Percentiles rank a stretch among this genome's conserved stretches.
Conservation (phyloP, 1,140 invertebrate species). For the Cydia strobilella region DNA sequence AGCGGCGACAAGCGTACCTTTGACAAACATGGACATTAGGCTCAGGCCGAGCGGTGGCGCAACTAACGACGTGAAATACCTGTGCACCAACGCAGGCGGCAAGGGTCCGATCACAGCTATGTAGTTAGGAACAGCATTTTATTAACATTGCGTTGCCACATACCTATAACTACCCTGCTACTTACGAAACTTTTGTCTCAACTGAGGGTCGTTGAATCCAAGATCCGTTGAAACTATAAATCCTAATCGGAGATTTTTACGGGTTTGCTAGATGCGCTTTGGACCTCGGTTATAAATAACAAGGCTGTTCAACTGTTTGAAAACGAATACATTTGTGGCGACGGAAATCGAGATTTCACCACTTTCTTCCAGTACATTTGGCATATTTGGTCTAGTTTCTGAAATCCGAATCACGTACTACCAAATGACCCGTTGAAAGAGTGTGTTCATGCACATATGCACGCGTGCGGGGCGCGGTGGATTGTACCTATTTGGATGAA, state of each 20-base stretch:
- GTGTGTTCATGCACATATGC: slow-evolving; percentile 35
- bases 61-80: slow-evolving; percentile 33
- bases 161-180: slow-evolving; percentile 26
- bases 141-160: slow-evolving; percentile 39
- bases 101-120: slow-evolving; percentile 16
- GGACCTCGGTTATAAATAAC: background rate
- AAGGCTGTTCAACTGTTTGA: background rate
- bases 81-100: slow-evolving; percentile 3
- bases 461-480: slow-evolving; percentile 42
- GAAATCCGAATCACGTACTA: slow-evolving; percentile 54
- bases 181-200: background rate
- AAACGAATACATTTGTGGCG: background rate
- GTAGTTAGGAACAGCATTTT: slow-evolving; percentile 15
- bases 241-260: too few species aligned
- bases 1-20: slow-evolving; percentile 33
- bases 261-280: background rate
- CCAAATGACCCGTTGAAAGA: slow-evolving; percentile 46
- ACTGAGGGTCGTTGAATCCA: background rate
- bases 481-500: slow-evolving; percentile 45
- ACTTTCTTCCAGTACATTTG: slow-evolving; percentile 44
- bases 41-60: slow-evolving; percentile 31
- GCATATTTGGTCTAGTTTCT: slow-evolving; percentile 40
- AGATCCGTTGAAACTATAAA: too few species aligned
- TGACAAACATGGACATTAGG: slow-evolving; percentile 38
- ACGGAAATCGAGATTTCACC: slow-evolving; percentile 38